phyloP scores from a whole-genome alignment of 2,888 invertebrate species.

The Eupithecia subumbrata region DNA sequence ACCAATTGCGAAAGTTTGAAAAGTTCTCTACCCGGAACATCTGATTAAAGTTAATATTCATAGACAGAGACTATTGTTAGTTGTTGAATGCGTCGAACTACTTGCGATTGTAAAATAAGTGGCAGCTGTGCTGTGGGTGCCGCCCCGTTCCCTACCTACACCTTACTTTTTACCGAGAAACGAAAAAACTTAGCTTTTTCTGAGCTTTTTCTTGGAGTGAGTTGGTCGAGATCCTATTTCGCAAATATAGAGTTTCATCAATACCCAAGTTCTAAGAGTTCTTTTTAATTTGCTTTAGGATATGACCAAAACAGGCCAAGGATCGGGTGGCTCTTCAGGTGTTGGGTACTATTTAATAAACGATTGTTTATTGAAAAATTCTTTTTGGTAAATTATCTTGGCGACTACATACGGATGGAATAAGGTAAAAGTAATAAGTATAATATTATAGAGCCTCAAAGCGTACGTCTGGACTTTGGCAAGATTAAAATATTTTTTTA shows the following conservation, averaged over 20 bases:
- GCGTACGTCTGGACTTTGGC: not conserved
- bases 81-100: constrained; percentile 52
- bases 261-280: constrained; percentile 74
- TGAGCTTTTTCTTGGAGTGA: constrained; percentile 63
- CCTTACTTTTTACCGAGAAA: constrained; percentile 68
- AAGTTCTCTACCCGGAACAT: not conserved
- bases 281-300: constrained; percentile 73
- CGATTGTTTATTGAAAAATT: constrained; percentile 26
- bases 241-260: constrained; percentile 78
- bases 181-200: constrained; percentile 63
- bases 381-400: not conserved
- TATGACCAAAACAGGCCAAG: constrained; percentile 62
- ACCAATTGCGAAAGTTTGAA: not conserved
- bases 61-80: constrained; percentile 49
- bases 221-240: constrained; percentile 73
- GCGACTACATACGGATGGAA: not conserved
- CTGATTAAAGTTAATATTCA: constrained; percentile 50
- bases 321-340: constrained; percentile 55
- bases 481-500: not conserved
- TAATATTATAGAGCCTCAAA: not conserved
- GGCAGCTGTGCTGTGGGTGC: constrained; percentile 69
- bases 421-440: not conserved
- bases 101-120: constrained; percentile 67
- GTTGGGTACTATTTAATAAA: constrained; percentile 29
- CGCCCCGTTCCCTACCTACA: constrained; percentile 63